Evolutionary conservation across 2,888 invertebrate species (phyloP).

Genomic region (Luperina nickerlii): DNA sequence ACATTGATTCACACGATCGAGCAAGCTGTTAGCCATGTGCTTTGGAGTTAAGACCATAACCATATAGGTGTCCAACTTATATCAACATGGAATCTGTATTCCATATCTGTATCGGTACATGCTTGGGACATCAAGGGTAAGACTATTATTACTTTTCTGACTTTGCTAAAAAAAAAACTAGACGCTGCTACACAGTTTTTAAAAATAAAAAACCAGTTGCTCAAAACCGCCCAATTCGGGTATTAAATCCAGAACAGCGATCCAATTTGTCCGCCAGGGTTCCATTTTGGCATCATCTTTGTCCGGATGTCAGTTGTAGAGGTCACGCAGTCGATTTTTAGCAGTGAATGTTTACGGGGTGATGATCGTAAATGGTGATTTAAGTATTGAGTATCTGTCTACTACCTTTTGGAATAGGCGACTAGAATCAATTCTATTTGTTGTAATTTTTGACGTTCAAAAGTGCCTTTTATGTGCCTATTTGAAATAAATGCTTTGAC

Average conservation of each 20-base stretch:
- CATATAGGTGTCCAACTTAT: background rate
- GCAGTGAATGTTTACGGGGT: background rate
- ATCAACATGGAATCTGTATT: background rate
- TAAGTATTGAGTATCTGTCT: background rate
- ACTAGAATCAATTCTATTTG: too few relatives aligned
- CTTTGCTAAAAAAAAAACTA: too few relatives aligned
- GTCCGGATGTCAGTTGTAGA: background rate
- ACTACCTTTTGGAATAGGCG: too few relatives aligned
- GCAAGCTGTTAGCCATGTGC: background rate
- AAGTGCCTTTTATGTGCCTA: too few relatives aligned
- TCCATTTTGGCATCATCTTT: background rate
- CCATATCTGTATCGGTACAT: background rate
- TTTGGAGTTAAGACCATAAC: slow-evolving; percentile 3
- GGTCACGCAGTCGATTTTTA: background rate
- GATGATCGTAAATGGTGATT: background rate
- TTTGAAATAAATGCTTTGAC: too few relatives aligned
- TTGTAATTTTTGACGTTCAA: too few relatives aligned
- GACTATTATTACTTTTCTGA: too few relatives aligned
- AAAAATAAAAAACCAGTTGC: too few relatives aligned
- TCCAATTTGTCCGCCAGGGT: background rate
- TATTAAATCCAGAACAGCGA: background rate
- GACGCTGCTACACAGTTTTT: too few relatives aligned
- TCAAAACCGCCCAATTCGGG: too few relatives aligned
- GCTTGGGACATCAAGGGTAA: background rate
- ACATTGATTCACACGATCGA: slow-evolving; percentile 27